A percentile compares a stretch with the other conserved stretches of the same genome.
Evolutionary conservation across 64 coral and sea anemone genomes (phyloP).

Genomic region (Astreopora myriophthalma): DNA sequence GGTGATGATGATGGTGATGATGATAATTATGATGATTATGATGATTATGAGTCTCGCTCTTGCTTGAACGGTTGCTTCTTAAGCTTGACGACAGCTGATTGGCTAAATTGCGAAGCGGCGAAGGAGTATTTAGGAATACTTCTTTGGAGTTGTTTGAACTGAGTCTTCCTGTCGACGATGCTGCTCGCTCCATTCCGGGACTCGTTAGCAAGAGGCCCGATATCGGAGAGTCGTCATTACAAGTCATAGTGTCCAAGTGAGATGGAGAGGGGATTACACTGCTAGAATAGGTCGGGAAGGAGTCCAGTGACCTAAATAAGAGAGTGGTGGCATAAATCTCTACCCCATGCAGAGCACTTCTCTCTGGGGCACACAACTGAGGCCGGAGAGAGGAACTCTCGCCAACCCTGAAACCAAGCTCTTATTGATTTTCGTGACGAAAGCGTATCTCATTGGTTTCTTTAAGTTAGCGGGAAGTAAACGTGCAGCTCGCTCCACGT

Average conservation of each 20-base stretch:
- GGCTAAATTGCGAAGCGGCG: background rate
- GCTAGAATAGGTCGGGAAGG: background rate
- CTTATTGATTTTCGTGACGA: too few relatives aligned
- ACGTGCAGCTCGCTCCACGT: too few relatives aligned
- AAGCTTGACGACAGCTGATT: constrained; percentile 5
- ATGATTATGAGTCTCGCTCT: background rate
- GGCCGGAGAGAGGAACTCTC: too few relatives aligned
- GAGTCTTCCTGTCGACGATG: background rate
- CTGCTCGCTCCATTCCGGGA: background rate
- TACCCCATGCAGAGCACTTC: too few relatives aligned
- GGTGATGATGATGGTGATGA: background rate
- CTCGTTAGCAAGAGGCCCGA: background rate
- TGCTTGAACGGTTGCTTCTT: background rate
- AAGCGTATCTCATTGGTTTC: too few relatives aligned
- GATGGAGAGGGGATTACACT: background rate
- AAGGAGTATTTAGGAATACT: background rate
- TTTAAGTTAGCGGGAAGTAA: too few relatives aligned
- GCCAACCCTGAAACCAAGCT: too few relatives aligned
- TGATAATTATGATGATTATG: background rate
- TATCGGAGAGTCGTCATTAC: background rate
- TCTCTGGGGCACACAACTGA: too few relatives aligned
- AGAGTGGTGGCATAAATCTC: too few relatives aligned
- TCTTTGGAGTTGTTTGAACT: background rate
- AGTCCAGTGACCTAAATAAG: background rate
- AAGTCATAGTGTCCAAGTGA: background rate